These are phyloP conservation scores for Emydoidea blandingii DNA, from an alignment of 2,797 vertebrate genomes.

Conservation along the genomic window DNA sequence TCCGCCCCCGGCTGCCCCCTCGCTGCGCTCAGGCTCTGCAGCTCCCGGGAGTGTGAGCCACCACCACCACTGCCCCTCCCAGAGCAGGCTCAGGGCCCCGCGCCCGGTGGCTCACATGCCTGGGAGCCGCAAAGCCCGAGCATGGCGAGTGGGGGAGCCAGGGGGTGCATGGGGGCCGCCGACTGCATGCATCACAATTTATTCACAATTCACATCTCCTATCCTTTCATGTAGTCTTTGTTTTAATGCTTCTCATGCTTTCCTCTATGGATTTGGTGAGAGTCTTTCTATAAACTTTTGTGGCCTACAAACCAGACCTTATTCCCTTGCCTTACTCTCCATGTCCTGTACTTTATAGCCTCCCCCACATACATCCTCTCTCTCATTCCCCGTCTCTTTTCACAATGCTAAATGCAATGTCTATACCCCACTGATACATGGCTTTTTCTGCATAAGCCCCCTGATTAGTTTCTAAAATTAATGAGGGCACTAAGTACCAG, in stretches of 20 bases:
- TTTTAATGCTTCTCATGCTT: not conserved
- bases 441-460: not conserved
- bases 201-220: not conserved
- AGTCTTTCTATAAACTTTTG: not conserved
- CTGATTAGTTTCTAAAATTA: constrained; percentile 11
- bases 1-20: no score
- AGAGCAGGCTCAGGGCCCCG: no score
- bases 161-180: no score
- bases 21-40: no score
- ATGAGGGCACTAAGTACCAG: not conserved
- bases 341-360: not conserved
- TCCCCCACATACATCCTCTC: not conserved
- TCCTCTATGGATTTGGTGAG: not conserved
- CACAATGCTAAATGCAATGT: constrained; percentile 20
- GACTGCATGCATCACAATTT: no score
- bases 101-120: no score
- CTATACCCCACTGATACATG: not conserved
- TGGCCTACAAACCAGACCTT: not conserved
- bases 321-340: not conserved
- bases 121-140: no score
- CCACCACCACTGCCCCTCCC: no score
- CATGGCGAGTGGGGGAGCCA: no score
- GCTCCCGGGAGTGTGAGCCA: no score
- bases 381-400: not conserved
- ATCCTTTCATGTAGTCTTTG: not conserved